phyloP scores from a whole-genome alignment of 2,797 vertebrate genomes.

The Leuciscus waleckii region DNA sequence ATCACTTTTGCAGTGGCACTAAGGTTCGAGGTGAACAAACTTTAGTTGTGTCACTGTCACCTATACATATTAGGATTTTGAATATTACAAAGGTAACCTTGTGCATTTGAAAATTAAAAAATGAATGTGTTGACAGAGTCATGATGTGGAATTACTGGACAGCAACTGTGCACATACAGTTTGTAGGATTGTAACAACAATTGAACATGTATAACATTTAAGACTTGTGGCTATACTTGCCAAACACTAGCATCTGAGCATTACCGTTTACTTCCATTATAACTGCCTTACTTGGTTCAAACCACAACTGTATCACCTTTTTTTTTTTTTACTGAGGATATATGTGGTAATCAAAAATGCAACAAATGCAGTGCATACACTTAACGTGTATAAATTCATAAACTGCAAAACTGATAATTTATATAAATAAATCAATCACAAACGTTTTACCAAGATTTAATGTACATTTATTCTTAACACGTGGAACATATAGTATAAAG shows the following conservation, averaged over 20 bases:
- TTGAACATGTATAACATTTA: neutral
- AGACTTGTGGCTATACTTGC: neutral
- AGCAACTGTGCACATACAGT: neutral
- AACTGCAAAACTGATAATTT: neutral
- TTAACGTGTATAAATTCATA: neutral
- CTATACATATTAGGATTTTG: neutral
- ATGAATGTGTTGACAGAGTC: neutral
- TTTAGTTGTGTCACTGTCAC: neutral
- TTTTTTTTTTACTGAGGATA: neutral
- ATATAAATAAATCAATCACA: conserved; percentile 88
- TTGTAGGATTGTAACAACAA: neutral
- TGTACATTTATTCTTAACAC: conserved; percentile 98
- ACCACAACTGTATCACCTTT: neutral
- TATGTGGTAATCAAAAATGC: neutral
- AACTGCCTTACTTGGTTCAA: neutral
- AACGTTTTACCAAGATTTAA: conserved; percentile 99
- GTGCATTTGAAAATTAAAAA: neutral
- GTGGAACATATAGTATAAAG: conserved; percentile 98
- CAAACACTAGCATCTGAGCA: neutral
- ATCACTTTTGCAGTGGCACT: neutral
- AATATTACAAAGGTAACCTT: no score
- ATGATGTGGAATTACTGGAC: neutral
- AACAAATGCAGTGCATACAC: neutral
- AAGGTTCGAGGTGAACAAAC: no score
- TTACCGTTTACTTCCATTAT: neutral